Percentiles rank a stretch among this genome's conserved stretches.
Conservation (phyloP, 2,797 vertebrate genomes). For the Nannoperca obscura region DNA sequence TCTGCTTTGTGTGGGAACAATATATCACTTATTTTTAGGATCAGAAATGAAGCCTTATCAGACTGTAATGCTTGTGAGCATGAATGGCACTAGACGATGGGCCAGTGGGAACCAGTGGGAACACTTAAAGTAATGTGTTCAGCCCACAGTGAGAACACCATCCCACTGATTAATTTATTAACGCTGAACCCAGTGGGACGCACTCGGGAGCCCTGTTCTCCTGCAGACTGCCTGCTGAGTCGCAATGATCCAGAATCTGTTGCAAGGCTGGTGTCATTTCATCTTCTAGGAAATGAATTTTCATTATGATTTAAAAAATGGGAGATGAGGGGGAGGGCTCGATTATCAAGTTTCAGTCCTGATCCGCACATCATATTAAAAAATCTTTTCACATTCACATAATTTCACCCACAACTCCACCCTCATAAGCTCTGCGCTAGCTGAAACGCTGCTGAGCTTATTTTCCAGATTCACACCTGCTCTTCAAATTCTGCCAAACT, state of each 20-base stretch:
- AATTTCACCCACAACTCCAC: not conserved
- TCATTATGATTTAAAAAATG: conserved; percentile 16
- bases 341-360: not conserved
- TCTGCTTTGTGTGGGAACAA: not conserved
- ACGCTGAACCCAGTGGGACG: conserved; percentile 39
- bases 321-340: conserved; percentile 3
- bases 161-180: conserved; percentile 66
- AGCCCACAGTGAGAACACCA: conserved; percentile 34
- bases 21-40: not conserved
- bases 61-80: not conserved
- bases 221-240: conserved; percentile 40
- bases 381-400: not conserved
- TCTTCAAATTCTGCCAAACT: conserved; percentile 25
- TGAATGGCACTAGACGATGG: not conserved
- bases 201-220: conserved; percentile 41
- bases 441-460: not conserved
- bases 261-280: conserved; percentile 13
- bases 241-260: conserved; percentile 32
- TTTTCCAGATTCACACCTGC: not conserved
- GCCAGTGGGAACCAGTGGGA: conserved; percentile 20
- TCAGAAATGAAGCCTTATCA: not conserved
- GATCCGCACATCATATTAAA: not conserved
- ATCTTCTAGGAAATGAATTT: conserved; percentile 18
- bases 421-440: not conserved
- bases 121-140: conserved; percentile 51